Conservation (phyloP, 2,888 invertebrate species). For the Alloplasta piceator region DNA sequence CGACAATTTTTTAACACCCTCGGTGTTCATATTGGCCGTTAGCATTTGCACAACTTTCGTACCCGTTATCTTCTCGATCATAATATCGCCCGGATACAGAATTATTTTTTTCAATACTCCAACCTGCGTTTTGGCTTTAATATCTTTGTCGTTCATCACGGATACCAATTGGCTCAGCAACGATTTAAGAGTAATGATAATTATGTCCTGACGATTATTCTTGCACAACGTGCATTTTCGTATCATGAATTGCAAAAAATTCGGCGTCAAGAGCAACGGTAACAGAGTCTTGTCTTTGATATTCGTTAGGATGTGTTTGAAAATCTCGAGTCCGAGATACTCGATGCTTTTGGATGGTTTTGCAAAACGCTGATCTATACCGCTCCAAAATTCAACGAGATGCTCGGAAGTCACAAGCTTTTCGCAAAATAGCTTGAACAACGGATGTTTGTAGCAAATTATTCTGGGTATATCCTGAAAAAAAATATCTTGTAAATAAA, state of each 20-base stretch:
- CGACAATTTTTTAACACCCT: conserved; percentile 87
- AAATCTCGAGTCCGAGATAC: conserved; percentile 86
- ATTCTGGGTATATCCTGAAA: conserved; percentile 86
- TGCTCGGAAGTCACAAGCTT: conserved; percentile 85
- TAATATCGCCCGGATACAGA: conserved; percentile 89
- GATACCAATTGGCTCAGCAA: conserved; percentile 85
- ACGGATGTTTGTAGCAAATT: conserved; percentile 86
- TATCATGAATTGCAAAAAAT: conserved; percentile 87
- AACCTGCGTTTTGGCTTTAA: conserved; percentile 85
- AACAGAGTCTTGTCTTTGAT: conserved; percentile 84
- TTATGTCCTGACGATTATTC: conserved; percentile 85
- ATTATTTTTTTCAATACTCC: conserved; percentile 87
- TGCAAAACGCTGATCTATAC: conserved; percentile 83
- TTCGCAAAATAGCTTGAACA: conserved; percentile 86
- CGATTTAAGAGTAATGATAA: conserved; percentile 86
- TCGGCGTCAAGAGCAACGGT: conserved; percentile 86
- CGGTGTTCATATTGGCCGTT: conserved; percentile 85
- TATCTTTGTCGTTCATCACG: conserved; percentile 84
- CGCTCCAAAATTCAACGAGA: conserved; percentile 85
- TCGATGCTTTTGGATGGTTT: conserved; percentile 86
- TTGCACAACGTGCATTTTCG: conserved; percentile 87
- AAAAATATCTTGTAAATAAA: conserved; percentile 34
- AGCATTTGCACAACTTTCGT: conserved; percentile 87
- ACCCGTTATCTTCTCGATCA: conserved; percentile 89
- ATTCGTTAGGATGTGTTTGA: conserved; percentile 85